A percentile compares a stretch with the other conserved stretches of the same genome.
Evolutionary conservation across 2,113 vertebrate genomes (phyloP).

Genomic region (Zeus faber): DNA sequence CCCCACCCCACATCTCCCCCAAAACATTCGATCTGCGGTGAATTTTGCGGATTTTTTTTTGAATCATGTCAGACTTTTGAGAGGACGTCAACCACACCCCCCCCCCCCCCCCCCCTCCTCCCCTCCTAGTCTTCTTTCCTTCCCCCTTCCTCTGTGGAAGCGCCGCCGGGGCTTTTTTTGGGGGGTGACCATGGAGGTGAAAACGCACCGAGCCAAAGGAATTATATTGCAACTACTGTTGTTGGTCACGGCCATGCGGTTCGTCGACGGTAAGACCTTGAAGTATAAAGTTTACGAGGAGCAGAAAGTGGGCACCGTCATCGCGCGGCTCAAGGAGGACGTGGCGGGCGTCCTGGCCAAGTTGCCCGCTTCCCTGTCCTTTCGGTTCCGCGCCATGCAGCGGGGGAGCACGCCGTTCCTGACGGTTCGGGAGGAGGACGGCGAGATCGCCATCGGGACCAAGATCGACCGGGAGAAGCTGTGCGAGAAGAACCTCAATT

Average conservation of each 20-base stretch:
- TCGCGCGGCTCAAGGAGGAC: slow-evolving; percentile 88
- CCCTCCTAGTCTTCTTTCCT: too few species aligned
- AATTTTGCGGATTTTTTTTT: too few species aligned
- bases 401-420: slow-evolving; percentile 82
- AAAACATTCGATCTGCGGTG: too few species aligned
- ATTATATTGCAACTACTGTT: slow-evolving; percentile 63
- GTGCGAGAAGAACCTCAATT: slow-evolving; percentile 92
- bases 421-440: slow-evolving; percentile 87
- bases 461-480: slow-evolving; percentile 95
- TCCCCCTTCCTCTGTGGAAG: slow-evolving; percentile 46
- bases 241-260: slow-evolving; percentile 48
- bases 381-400: slow-evolving; percentile 94
- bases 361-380: slow-evolving; percentile 80
- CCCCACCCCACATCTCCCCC: too few species aligned
- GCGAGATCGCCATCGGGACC: slow-evolving; percentile 89
- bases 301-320: slow-evolving; percentile 88
- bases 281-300: slow-evolving; percentile 97
- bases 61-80: slow-evolving; percentile 58
- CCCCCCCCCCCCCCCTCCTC: too few species aligned
- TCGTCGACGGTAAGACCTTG: slow-evolving; percentile 79
- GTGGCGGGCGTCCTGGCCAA: slow-evolving; percentile 82
- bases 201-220: slow-evolving; percentile 44
- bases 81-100: neutral
- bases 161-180: slow-evolving; percentile 22
- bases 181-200: slow-evolving; percentile 44